These are phyloP conservation scores for Chymomyza caudatula DNA, from an alignment of 2,888 invertebrate species.

Conservation along the genomic window DNA sequence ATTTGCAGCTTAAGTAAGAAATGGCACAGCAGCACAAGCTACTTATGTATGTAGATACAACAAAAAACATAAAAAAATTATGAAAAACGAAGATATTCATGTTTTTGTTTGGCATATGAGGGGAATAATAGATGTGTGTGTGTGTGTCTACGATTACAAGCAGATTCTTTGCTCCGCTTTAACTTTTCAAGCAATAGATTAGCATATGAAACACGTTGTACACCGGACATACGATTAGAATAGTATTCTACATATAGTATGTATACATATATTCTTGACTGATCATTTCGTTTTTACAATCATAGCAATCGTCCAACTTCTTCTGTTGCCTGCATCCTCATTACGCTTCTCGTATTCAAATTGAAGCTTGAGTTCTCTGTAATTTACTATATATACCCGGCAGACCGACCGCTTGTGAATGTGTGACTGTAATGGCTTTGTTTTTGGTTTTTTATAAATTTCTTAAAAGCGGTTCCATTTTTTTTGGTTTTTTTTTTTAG, in stretches of 20 bases:
- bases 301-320: too few species aligned
- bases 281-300: too few species aligned
- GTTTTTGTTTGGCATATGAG: background rate
- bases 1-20: conserved; percentile 68
- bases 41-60: background rate
- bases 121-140: too few species aligned
- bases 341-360: conserved; percentile 53
- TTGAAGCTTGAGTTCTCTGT: conserved; percentile 38
- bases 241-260: background rate
- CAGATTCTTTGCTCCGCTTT: background rate
- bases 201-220: background rate
- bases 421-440: conserved; percentile 64
- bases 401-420: conserved; percentile 28
- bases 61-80: conserved; percentile 27
- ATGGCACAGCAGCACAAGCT: conserved; percentile 18
- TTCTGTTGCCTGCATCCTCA: background rate
- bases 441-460: conserved; percentile 64
- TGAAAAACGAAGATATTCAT: conserved; percentile 20
- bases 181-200: background rate
- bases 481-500: conserved; percentile 24
- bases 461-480: conserved; percentile 49
- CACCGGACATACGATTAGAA: background rate
- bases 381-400: conserved; percentile 27
- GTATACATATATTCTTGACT: background rate
- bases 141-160: background rate